A percentile compares a stretch with the other conserved stretches of the same genome.
These are phyloP conservation scores for Sebastes schlegelii DNA, from an alignment of 2,113 vertebrate species.

Conservation along the genomic window DNA sequence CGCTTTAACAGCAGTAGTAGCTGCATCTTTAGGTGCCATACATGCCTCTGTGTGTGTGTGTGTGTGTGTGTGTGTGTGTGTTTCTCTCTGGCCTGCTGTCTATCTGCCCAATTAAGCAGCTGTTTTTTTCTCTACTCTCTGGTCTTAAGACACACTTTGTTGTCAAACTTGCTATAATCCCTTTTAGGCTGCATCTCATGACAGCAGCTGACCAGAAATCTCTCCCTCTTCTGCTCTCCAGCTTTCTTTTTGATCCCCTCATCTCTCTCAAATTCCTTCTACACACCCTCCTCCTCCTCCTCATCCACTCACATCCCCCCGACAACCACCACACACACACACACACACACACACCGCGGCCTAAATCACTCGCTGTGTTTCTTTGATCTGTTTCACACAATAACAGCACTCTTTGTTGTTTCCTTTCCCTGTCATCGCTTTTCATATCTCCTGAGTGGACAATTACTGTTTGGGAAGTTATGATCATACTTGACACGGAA, in stretches of 20 bases:
- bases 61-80: background rate
- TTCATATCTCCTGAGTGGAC: background rate
- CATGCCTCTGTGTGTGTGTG: background rate
- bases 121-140: slow-evolving; percentile 7
- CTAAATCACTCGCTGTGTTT: slow-evolving; percentile 3
- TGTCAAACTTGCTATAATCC: slow-evolving; percentile 62
- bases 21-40: slow-evolving; percentile 31
- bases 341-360: background rate
- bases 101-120: slow-evolving; percentile 50
- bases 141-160: slow-evolving; percentile 38
- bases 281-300: background rate
- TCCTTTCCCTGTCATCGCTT: background rate
- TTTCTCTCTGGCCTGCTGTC: slow-evolving; percentile 27
- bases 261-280: slow-evolving; percentile 39
- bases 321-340: background rate
- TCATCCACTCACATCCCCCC: too few species aligned
- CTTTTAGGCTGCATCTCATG: slow-evolving; percentile 43
- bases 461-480: slow-evolving; percentile 5
- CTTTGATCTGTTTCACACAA: background rate
- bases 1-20: slow-evolving; percentile 18
- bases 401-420: slow-evolving; percentile 5
- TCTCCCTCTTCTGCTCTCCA: slow-evolving; percentile 16
- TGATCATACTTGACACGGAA: slow-evolving; percentile 6
- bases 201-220: slow-evolving; percentile 53
- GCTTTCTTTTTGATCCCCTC: slow-evolving; percentile 30